Evolutionary conservation across 2,888 invertebrate genomes (phyloP).

Genomic region (Amblyteles armatorius): DNA sequence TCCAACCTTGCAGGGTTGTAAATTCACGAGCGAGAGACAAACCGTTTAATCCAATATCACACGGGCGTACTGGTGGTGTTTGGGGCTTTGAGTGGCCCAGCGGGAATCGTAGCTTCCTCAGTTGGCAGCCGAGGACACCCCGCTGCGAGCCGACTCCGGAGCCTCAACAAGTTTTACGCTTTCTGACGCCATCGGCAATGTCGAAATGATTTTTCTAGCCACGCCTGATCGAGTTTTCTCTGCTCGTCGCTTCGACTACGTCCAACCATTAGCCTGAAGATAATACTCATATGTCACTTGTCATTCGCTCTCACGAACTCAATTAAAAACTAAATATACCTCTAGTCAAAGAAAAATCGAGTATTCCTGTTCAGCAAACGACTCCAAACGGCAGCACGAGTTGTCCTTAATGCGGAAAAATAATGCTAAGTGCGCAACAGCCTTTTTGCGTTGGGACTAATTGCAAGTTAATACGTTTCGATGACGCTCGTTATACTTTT

Average conservation of each 20-base stretch:
- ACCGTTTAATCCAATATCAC: conserved; percentile 75
- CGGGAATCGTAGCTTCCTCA: conserved; percentile 72
- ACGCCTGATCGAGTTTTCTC: conserved; percentile 1
- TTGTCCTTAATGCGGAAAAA: conserved; percentile 44
- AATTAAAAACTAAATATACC: conserved; percentile 9
- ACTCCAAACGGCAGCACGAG: background rate
- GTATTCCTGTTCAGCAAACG: background rate
- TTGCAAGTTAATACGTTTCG: conserved; percentile 59
- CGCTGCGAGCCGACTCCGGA: conserved; percentile 66
- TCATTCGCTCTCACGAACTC: background rate
- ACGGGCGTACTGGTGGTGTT: conserved; percentile 62
- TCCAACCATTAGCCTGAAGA: background rate
- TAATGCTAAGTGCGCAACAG: conserved; percentile 21
- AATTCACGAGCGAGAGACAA: conserved; percentile 64
- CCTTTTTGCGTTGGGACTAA: conserved; percentile 46
- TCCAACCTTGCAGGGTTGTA: conserved; percentile 52
- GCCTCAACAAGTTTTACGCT: conserved; percentile 47
- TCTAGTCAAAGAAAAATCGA: background rate
- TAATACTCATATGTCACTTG: background rate
- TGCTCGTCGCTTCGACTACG: conserved; percentile 29
- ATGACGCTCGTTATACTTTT: conserved; percentile 49
- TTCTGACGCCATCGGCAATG: conserved; percentile 28
- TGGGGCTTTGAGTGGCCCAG: conserved; percentile 73
- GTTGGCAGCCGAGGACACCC: conserved; percentile 71
- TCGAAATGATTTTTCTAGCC: conserved; percentile 39